Evolutionary conservation across 30 jellyfish, hydroid and myxozoan genomes (phyloP).

Genomic region (Hydra vulgaris): DNA sequence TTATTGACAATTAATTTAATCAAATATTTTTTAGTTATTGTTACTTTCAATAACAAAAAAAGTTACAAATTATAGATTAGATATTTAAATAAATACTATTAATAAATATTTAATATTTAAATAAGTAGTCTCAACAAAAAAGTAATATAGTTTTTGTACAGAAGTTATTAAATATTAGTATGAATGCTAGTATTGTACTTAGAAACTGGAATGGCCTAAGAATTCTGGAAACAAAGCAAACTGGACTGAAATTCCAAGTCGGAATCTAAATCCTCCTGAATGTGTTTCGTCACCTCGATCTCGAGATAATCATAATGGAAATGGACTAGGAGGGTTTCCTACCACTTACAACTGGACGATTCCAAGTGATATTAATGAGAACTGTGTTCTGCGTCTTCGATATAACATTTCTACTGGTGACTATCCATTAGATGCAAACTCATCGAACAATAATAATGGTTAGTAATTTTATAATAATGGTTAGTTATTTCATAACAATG

Average conservation of each 20-base stretch:
- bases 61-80: too few species aligned
- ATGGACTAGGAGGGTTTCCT: conserved; percentile 72
- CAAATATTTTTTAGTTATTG: too few species aligned
- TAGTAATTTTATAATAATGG: too few species aligned
- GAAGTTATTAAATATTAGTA: not conserved
- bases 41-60: too few species aligned
- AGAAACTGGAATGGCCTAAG: conserved; percentile 15
- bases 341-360: conserved; percentile 85
- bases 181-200: not conserved
- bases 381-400: conserved; percentile 74
- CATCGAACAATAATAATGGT: conserved; percentile 22
- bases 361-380: conserved; percentile 43
- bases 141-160: too few species aligned
- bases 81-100: too few species aligned
- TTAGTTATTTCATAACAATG: not conserved
- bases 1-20: too few species aligned
- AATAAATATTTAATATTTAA: too few species aligned
- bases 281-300: conserved; percentile 71
- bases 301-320: conserved; percentile 94
- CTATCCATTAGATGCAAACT: conserved; percentile 46
- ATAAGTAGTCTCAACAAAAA: too few species aligned
- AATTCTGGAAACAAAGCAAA: conserved; percentile 22
- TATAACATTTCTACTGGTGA: conserved; percentile 88
- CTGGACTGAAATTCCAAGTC: conserved; percentile 63
- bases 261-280: conserved; percentile 45